Percentiles rank a stretch among this genome's conserved stretches.
phyloP scores from a whole-genome alignment of 1,140 invertebrate genomes.

The Luehdorfia chinensis region DNA sequence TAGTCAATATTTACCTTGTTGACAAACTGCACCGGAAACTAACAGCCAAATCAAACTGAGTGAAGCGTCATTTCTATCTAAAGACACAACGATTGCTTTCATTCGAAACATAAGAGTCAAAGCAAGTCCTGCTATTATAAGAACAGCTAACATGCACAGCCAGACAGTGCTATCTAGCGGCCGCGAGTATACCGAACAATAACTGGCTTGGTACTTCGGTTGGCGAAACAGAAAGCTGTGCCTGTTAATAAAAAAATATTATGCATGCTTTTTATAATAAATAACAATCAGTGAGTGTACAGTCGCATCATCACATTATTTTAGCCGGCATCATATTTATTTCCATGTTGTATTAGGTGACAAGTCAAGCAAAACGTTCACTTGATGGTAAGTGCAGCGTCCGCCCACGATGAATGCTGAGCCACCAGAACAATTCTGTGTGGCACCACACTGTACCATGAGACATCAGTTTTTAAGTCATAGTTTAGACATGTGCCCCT shows the following conservation, averaged over 20 bases:
- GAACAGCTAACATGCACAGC: constrained; percentile 62
- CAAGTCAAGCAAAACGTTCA: too few species aligned
- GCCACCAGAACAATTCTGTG: too few species aligned
- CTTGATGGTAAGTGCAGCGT: too few species aligned
- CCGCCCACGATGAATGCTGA: too few species aligned
- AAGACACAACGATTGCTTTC: constrained; percentile 20
- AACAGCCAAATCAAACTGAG: constrained; percentile 51
- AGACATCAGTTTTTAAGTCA: too few species aligned
- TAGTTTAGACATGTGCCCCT: too few species aligned
- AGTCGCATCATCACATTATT: too few species aligned
- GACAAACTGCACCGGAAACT: constrained; percentile 64
- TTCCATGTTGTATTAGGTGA: too few species aligned
- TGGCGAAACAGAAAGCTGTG: constrained; percentile 80
- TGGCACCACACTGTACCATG: too few species aligned
- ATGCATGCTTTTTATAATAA: too few species aligned
- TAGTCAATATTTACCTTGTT: constrained; percentile 70
- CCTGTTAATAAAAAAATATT: constrained; percentile 54
- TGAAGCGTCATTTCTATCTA: constrained; percentile 30
- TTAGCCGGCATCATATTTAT: too few species aligned
- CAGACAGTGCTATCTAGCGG: constrained; percentile 77
- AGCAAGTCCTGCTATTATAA: constrained; percentile 20
- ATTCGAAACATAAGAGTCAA: constrained; percentile 37
- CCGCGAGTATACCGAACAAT: constrained; percentile 78
- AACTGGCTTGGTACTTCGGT: constrained; percentile 75
- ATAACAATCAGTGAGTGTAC: too few species aligned